phyloP scores from a whole-genome alignment of 2,113 vertebrate genomes.

The Terrapene triunguis region DNA sequence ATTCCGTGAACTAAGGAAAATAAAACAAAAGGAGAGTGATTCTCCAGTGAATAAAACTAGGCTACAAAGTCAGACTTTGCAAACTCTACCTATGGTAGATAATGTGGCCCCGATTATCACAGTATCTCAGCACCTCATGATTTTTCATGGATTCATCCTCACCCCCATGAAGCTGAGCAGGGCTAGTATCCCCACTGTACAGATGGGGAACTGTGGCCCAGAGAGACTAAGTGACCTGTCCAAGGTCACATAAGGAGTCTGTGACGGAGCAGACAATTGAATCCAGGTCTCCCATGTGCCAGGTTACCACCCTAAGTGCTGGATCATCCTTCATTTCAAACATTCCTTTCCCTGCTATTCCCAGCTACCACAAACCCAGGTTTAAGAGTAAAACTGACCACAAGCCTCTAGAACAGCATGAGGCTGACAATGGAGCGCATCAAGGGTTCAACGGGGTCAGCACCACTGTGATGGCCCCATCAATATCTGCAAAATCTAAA shows the following conservation, averaged over 20 bases:
- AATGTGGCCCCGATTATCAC: no score
- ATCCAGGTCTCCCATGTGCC: not conserved
- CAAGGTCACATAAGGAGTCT: not conserved
- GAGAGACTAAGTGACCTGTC: not conserved
- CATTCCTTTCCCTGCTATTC: no score
- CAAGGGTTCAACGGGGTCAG: fast-evolving
- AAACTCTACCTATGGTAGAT: no score
- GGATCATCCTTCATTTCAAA: not conserved
- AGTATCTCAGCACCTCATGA: no score
- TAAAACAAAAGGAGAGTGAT: no score
- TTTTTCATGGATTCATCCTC: not conserved
- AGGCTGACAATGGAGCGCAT: not conserved
- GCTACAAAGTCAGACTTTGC: no score
- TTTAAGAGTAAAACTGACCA: not conserved
- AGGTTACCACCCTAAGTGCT: fast-evolving
- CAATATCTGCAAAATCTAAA: not conserved
- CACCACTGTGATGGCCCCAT: not conserved
- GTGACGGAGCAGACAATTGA: not conserved
- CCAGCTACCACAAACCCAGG: not conserved
- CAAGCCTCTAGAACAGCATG: not conserved
- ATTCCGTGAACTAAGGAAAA: no score
- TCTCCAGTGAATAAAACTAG: no score
- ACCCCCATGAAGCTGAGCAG: not conserved
- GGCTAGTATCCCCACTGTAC: not conserved
- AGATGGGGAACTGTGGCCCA: not conserved